Evolutionary conservation across 37 sponge, comb jelly and placozoan species (phyloP).

Genomic region (Hormiphora californensis): DNA sequence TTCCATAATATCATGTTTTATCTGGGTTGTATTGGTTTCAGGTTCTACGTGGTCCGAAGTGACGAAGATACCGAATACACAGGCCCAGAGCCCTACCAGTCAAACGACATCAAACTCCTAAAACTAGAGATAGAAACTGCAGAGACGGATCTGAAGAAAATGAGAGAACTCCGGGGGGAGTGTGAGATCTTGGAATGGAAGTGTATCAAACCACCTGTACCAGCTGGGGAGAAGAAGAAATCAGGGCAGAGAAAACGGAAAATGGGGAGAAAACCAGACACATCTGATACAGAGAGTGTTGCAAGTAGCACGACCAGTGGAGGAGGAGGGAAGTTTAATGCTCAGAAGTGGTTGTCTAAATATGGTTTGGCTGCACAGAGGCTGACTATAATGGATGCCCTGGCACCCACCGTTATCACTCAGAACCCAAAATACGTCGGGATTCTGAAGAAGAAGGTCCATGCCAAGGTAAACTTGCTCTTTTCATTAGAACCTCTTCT

Average conservation of each 20-base stretch:
- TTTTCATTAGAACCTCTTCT: neutral
- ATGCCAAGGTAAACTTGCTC: constrained; percentile 54
- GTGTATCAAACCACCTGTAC: neutral
- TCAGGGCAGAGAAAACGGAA: neutral
- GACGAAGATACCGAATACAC: neutral
- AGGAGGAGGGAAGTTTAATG: constrained; percentile 15
- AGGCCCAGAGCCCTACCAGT: neutral
- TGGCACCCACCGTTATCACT: constrained; percentile 63
- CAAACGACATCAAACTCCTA: constrained; percentile 24
- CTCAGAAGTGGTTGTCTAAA: constrained; percentile 65
- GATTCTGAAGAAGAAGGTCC: constrained; percentile 58
- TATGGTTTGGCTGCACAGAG: constrained; percentile 66
- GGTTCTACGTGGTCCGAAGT: constrained; percentile 20
- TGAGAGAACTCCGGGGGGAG: neutral
- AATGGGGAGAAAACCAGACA: neutral
- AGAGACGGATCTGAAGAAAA: neutral
- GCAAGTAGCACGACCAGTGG: no score
- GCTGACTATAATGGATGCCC: constrained; percentile 75
- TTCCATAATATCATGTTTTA: no score
- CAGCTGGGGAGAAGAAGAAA: neutral
- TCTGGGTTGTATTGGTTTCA: no score
- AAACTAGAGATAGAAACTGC: neutral
- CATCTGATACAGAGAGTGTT: neutral
- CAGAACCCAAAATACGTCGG: constrained; percentile 62
- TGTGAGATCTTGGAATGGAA: constrained; percentile 10